Base-by-base conservation (phyloP, 2,888 invertebrate species). In the Callosobruchus maculatus region DNA sequence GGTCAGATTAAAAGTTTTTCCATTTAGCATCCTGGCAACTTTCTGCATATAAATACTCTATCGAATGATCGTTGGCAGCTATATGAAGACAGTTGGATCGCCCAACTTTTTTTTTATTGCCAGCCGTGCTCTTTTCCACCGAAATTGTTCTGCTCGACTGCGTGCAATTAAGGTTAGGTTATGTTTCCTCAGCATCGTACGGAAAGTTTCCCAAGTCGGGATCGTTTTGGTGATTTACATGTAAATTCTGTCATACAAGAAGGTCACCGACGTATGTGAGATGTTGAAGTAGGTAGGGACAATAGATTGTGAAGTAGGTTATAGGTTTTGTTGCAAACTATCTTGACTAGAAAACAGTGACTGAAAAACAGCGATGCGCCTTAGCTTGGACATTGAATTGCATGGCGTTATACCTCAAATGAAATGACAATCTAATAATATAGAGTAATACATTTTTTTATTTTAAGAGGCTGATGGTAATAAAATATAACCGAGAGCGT, bases 31-130 rank as follows among this genome's bases (percentile, higher is more conserved):
- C 21, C 22, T 22, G 68, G 49, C 49, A 68, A 68, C 68, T 68
- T 68, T 68, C 21, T 68, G 68, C 68, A 68, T 68, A 68, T 68
- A 68, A 68, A 68, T 68, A 68, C 68, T 68, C 22, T 68, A 68
- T 68, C 21, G 68, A 68, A 68, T 68, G 68, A 4, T 49, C 68
- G 68, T 68, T 18, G 49, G 49, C 49, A 49, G 49, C 49, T 49
- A 13, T 49, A 49, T 49, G 49, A 49, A 49, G 49, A 49, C 49
- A 49, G 49, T 49, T 49, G 49, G 49, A 49, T 49, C 49, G 49
- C 49, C 49, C 49, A 49, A 49, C 49, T 49, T 49, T 49, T 49
- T n/a, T 49, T 49, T 49, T 49, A 49, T 49, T 49, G 18, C 49
- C 49, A 1, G 49, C 49, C 4, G 49, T 49, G 49, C 49, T 49